Evolutionary conservation across 2,888 invertebrate genomes (phyloP).

Genomic region (Chromoteleia sp.): DNA sequence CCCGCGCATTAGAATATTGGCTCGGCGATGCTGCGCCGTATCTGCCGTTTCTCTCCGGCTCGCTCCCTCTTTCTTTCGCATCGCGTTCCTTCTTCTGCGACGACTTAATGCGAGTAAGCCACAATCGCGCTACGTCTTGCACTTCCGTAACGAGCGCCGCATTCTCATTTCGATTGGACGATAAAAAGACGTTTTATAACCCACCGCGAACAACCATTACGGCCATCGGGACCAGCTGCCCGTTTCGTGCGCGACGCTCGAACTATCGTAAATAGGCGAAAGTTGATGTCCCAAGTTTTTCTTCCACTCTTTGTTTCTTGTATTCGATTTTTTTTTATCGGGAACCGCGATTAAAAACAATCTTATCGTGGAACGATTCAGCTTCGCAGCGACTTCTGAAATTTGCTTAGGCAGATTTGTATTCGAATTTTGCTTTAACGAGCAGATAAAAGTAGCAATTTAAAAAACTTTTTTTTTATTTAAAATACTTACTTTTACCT

Average conservation of each 20-base stretch:
- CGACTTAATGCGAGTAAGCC: constrained; percentile 75
- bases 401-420: too few relatives aligned
- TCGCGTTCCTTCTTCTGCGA: constrained; percentile 67
- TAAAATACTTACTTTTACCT: too few relatives aligned
- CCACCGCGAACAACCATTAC: constrained; percentile 54
- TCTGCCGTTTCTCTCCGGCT: constrained; percentile 61
- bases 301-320: constrained; percentile 23
- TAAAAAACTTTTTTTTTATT: too few relatives aligned
- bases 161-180: constrained; percentile 68
- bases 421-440: too few relatives aligned
- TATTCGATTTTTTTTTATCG: constrained; percentile 14
- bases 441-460: neutral
- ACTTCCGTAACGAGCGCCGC: constrained; percentile 67
- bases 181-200: constrained; percentile 71
- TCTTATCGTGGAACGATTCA: neutral
- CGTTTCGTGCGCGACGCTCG: constrained; percentile 37
- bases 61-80: constrained; percentile 61
- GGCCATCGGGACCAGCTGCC: constrained; percentile 51
- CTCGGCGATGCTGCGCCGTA: constrained; percentile 75
- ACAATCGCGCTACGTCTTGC: constrained; percentile 72
- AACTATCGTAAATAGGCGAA: constrained; percentile 47
- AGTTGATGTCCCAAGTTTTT: constrained; percentile 46
- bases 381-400: neutral
- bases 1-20: constrained; percentile 81
- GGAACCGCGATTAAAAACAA: neutral